phyloP scores from a whole-genome alignment of 2,888 invertebrate genomes.

The Lasioglossum leucozonium region DNA sequence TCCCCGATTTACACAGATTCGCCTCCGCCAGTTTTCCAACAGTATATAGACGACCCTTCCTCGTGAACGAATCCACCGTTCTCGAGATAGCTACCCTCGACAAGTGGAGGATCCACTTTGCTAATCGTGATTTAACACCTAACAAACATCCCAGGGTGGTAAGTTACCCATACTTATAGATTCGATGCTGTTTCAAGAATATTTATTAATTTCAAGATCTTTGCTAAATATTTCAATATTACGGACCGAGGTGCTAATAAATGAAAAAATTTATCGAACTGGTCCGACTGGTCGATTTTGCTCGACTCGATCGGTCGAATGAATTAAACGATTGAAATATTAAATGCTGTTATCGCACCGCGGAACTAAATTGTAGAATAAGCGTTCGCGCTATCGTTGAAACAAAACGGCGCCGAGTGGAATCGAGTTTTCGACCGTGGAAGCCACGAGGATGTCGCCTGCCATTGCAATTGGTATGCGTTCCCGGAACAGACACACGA shows the following conservation, averaged over 20 bases:
- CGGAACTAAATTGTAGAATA: not conserved
- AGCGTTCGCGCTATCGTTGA: not conserved
- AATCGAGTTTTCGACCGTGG: constrained; percentile 38
- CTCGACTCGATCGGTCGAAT: not conserved
- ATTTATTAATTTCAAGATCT: not conserved
- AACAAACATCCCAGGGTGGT: constrained; percentile 27
- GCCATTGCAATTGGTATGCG: constrained; percentile 56
- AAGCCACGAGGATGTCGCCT: constrained; percentile 37
- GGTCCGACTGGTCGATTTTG: constrained; percentile 1
- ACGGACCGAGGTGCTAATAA: not conserved
- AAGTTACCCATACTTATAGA: not conserved
- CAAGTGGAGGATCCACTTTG: constrained; percentile 53
- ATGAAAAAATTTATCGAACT: not conserved
- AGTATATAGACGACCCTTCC: constrained; percentile 29
- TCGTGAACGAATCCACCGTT: constrained; percentile 28
- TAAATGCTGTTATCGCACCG: constrained; percentile 14
- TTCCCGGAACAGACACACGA: constrained; percentile 66
- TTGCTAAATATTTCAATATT: not conserved
- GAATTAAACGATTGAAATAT: constrained; percentile 10
- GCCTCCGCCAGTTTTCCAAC: constrained; percentile 23
- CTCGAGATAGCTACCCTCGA: constrained; percentile 31
- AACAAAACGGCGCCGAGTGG: constrained; percentile 15
- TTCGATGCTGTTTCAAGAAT: too few relatives aligned
- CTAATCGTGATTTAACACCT: constrained; percentile 50
- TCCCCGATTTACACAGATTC: constrained; percentile 47